Evolutionary conservation across 1,140 invertebrate species (phyloP).

Genomic region (Rhyacophila brunnea): DNA sequence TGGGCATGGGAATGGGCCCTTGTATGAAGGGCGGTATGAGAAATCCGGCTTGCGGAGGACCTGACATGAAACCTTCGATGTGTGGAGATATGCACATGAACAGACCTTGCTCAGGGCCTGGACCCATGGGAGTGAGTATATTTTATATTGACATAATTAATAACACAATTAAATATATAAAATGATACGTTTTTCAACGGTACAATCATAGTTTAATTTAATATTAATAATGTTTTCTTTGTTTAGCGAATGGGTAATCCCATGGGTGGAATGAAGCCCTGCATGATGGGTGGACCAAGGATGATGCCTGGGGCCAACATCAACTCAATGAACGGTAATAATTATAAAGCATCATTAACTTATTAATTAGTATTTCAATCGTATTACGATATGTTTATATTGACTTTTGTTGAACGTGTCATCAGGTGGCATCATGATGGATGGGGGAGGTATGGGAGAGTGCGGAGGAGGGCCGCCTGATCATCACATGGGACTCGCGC

Average conservation of each 20-base stretch:
- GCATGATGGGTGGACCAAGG: conserved; percentile 53
- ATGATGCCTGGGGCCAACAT: conserved; percentile 55
- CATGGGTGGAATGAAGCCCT: conserved; percentile 50
- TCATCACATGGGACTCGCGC: conserved; percentile 45
- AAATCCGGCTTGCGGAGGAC: conserved; percentile 46
- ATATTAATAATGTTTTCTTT: not conserved
- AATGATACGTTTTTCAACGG: not conserved
- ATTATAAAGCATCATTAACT: too few species aligned
- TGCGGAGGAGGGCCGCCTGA: conserved; percentile 42
- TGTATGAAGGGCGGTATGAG: conserved; percentile 53
- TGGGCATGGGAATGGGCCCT: conserved; percentile 54
- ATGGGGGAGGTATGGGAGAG: conserved; percentile 46
- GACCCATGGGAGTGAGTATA: conserved; percentile 49
- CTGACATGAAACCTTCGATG: conserved; percentile 52
- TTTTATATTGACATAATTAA: not conserved
- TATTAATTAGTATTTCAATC: too few species aligned
- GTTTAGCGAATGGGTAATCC: conserved; percentile 52
- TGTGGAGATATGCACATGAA: conserved; percentile 54
- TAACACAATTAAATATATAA: not conserved
- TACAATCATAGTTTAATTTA: not conserved
- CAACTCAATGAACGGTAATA: conserved; percentile 54
- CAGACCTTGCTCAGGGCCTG: conserved; percentile 48
- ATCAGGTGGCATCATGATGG: conserved; percentile 54
- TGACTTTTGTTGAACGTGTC: not conserved
- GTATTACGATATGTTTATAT: not conserved